Evolutionary conservation across 2,888 invertebrate species (phyloP), one percentile per base, ranked within the genome.

Genomic region (Cheiracanthium punctorium): DNA sequence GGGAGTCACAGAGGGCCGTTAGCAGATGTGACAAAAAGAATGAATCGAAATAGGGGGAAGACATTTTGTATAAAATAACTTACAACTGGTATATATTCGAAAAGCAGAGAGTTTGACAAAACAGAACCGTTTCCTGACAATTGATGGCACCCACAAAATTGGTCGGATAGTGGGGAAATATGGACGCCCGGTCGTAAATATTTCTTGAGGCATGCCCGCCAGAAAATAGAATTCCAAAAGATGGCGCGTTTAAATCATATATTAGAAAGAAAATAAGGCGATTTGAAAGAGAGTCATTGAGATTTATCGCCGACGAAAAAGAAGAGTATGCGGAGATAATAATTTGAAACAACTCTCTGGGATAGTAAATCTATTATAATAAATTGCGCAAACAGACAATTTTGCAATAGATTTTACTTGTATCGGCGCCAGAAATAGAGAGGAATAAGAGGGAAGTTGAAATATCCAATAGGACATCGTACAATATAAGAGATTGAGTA

Each of bases 21-120:
- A 17, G 20, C 20, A 58, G 24, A 7, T 1, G 58, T 58, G 58
- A 58, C 58, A 58, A 58, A 58, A 24, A 58, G 58, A 58, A 58
- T 58, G 24, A 24, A 58, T 58, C 58, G 58, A 58, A 37, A 58
- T 58, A 24, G 24, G 24, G 24, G 58, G 17, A 58, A n/a, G n/a
- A n/a, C n/a, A n/a, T 24, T 24, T 58, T 58, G 20, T 58, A 24
- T 58, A 58, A 58, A 58, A 58, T 58, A 58, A 58, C 24, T 58
- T 58, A 58, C 58, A 24, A 58, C 58, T 58, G 58, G 58, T 24
- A 24, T 24, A 24, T 58, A 24, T 58, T 58, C 58, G 58, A 58
- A 58, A 58, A 10, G 10, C 1, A 17, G 24, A 58, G 8, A 24
- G 4, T 58, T 58, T 58, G 58, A 58, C 58, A 58, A 58, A 58